A percentile compares a stretch with the other conserved stretches of the same genome.
Conservation (phyloP, 2,113 vertebrate genomes). For the Calyptomena viridis region DNA sequence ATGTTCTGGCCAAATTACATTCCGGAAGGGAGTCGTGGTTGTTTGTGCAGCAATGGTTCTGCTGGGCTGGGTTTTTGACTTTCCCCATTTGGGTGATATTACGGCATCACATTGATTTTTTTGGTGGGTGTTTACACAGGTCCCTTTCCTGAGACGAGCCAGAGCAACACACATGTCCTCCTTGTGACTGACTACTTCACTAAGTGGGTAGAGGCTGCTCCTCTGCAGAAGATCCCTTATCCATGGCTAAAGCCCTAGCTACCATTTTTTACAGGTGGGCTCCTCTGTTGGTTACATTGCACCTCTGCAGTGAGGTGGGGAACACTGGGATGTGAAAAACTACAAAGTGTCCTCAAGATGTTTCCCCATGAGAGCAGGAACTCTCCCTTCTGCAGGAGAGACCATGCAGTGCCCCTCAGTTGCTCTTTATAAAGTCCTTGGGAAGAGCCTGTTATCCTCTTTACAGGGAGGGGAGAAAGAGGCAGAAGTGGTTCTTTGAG, state of each 20-base stretch:
- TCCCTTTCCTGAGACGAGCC: conserved; percentile 81
- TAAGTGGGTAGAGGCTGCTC: conserved; percentile 88
- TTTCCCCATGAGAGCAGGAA: not conserved
- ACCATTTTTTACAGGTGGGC: conserved; percentile 84
- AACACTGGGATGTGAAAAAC: not conserved
- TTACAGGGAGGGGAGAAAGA: not conserved
- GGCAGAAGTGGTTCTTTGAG: not conserved
- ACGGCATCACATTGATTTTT: not conserved
- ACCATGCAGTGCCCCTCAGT: no score
- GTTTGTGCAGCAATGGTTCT: not conserved
- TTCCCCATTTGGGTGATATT: not conserved
- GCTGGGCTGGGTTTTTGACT: no score
- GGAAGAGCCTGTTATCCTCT: not conserved
- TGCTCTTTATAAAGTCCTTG: not conserved
- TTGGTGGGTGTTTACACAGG: conserved; percentile 63
- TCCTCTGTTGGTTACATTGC: not conserved
- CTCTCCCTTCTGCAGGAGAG: not conserved
- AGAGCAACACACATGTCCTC: conserved; percentile 75
- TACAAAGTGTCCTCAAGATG: not conserved
- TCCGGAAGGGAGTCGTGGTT: not conserved
- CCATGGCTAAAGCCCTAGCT: conserved; percentile 82
- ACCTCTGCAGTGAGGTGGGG: not conserved
- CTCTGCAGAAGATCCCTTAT: conserved; percentile 80
- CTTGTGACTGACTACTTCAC: conserved; percentile 84
- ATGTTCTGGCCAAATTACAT: not conserved